These are phyloP conservation scores for Thamnaconus septentrionalis DNA, from an alignment of 2,113 vertebrate species.

Conservation along the genomic window DNA sequence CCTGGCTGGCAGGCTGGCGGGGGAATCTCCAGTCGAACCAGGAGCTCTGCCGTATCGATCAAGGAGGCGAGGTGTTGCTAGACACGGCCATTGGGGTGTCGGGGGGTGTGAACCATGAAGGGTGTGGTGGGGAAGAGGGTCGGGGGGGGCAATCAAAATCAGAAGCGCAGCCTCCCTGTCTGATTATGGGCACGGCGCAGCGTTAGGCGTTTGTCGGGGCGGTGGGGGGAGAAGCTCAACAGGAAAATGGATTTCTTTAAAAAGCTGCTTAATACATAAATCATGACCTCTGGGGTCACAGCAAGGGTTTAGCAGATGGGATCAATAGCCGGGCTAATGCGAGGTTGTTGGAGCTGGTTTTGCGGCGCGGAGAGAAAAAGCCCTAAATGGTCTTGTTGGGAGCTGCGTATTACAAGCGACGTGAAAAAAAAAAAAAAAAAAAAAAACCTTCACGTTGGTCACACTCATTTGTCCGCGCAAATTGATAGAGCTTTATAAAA, in stretches of 20 bases:
- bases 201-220: conserved; percentile 60
- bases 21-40: conserved; percentile 53
- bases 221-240: conserved; percentile 31
- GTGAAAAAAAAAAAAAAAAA: not conserved
- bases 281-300: conserved; percentile 77
- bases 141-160: conserved; percentile 47
- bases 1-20: conserved; percentile 24
- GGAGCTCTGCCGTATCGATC: conserved; percentile 65
- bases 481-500: too few species aligned
- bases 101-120: conserved; percentile 47
- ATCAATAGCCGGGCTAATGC: conserved; percentile 72
- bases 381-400: conserved; percentile 48
- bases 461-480: too few species aligned
- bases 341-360: conserved; percentile 53
- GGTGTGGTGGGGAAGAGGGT: not conserved
- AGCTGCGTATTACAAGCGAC: conserved; percentile 30
- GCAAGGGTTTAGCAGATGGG: conserved; percentile 60
- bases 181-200: conserved; percentile 74
- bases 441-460: too few species aligned
- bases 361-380: conserved; percentile 42
- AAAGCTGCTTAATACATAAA: conserved; percentile 79
- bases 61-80: conserved; percentile 64
- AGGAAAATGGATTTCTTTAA: conserved; percentile 74
- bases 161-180: conserved; percentile 61
- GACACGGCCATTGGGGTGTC: conserved; percentile 49